A percentile compares a stretch with the other conserved stretches of the same genome.
Evolutionary conservation across 2,113 vertebrate genomes (phyloP).

Genomic region (Colistium nudipinnis): DNA sequence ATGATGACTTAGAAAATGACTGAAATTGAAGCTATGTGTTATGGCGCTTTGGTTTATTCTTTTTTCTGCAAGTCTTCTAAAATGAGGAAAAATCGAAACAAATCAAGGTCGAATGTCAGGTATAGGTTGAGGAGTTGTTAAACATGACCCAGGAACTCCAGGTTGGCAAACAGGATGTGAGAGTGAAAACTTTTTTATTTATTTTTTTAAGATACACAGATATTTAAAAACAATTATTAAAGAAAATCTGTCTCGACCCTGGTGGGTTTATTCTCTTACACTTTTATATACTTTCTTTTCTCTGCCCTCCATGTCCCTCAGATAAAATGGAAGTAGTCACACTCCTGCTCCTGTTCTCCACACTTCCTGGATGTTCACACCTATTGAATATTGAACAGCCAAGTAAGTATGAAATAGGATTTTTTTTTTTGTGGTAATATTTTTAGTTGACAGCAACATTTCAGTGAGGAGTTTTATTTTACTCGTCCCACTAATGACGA

Average conservation of each 20-base stretch:
- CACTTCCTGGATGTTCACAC: conserved; percentile 44
- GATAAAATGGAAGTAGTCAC: conserved; percentile 65
- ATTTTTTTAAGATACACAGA: too few relatives aligned
- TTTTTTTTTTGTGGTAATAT: neutral
- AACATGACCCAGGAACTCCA: neutral
- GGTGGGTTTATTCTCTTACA: neutral
- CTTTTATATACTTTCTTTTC: neutral
- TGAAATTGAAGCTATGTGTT: neutral
- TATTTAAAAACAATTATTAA: neutral
- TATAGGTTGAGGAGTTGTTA: neutral
- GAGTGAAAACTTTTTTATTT: neutral
- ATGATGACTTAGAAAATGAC: too few relatives aligned
- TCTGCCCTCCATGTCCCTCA: conserved; percentile 14
- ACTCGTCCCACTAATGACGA: neutral
- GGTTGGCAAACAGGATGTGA: neutral
- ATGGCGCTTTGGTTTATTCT: neutral
- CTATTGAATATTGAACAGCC: conserved; percentile 52
- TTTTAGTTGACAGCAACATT: neutral
- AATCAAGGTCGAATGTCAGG: neutral
- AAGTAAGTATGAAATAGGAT: conserved; percentile 62
- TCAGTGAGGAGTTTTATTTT: neutral
- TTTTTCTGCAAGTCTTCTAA: neutral
- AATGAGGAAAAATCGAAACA: neutral
- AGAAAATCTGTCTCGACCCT: too few relatives aligned
- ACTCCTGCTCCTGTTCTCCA: conserved; percentile 56